A percentile compares a stretch with the other conserved stretches of the same genome.
Conservation (phyloP, 2,797 vertebrate species). For the Helostoma temminkii region DNA sequence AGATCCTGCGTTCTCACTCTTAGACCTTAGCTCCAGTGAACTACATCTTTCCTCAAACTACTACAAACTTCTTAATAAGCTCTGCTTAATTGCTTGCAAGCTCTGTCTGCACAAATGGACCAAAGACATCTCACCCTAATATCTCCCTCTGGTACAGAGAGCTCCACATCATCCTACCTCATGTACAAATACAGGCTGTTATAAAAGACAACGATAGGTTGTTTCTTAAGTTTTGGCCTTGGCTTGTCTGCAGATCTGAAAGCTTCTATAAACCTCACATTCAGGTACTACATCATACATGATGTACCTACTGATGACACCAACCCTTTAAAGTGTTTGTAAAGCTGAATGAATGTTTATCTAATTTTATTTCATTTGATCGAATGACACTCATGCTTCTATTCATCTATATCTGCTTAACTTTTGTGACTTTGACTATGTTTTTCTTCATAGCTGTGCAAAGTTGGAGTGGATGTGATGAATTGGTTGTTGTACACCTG, state of each 20-base stretch:
- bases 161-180: too few species aligned
- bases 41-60: neutral
- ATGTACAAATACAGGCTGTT: neutral
- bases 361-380: neutral
- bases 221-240: neutral
- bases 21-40: neutral
- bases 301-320: neutral
- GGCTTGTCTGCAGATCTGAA: neutral
- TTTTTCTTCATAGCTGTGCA: neutral
- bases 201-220: neutral
- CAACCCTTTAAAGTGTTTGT: too few species aligned
- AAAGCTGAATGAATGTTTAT: too few species aligned
- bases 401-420: neutral
- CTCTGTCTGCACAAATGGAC: neutral
- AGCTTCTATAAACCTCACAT: neutral
- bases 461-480: neutral
- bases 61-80: neutral
- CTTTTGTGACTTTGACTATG: neutral
- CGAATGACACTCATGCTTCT: too few species aligned
- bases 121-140: neutral
- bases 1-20: neutral
- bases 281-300: neutral
- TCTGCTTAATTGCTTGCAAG: neutral
- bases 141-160: neutral
- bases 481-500: neutral